These are phyloP conservation scores for Centruroides vittatus DNA, from an alignment of 1,140 invertebrate species.

Conservation along the genomic window DNA sequence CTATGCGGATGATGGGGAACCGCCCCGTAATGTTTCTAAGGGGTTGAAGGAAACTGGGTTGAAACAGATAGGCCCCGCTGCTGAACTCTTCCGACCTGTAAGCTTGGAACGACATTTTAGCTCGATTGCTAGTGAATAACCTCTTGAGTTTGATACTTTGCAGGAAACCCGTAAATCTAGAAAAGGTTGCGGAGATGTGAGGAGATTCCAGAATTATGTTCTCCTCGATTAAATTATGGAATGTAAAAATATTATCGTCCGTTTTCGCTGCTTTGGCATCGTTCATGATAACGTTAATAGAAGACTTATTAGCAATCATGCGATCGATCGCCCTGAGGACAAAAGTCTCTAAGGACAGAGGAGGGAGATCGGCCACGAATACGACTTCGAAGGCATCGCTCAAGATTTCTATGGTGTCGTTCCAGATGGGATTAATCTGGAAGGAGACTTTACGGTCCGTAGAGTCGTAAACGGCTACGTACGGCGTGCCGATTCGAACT, in stretches of 20 bases:
- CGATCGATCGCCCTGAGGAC: conserved; percentile 33
- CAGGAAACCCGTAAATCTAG: conserved; percentile 63
- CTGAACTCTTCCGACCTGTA: conserved; percentile 79
- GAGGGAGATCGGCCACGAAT: conserved; percentile 62
- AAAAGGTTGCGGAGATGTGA: conserved; percentile 57
- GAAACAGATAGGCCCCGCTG: conserved; percentile 91
- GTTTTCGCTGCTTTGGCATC: conserved; percentile 11
- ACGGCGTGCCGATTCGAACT: conserved; percentile 46
- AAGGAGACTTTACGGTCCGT: conserved; percentile 39
- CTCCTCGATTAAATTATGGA: conserved; percentile 11
- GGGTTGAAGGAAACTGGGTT: conserved; percentile 52
- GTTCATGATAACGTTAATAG: conserved; percentile 11
- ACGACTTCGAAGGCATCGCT: conserved; percentile 46
- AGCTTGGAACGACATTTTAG: conserved; percentile 54
- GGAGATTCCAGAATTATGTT: conserved; percentile 77
- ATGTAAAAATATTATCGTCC: conserved; percentile 14
- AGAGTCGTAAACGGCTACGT: conserved; percentile 52
- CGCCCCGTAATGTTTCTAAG: conserved; percentile 42
- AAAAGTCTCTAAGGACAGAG: conserved; percentile 54
- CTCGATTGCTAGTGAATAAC: conserved; percentile 52
- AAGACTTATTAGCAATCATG: background rate
- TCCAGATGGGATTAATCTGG: conserved; percentile 68
- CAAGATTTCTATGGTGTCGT: conserved; percentile 24
- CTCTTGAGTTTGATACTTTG: conserved; percentile 52
- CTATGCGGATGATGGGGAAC: conserved; percentile 50